Conservation (phyloP, 2,797 vertebrate species). For the Liparis tanakae region DNA sequence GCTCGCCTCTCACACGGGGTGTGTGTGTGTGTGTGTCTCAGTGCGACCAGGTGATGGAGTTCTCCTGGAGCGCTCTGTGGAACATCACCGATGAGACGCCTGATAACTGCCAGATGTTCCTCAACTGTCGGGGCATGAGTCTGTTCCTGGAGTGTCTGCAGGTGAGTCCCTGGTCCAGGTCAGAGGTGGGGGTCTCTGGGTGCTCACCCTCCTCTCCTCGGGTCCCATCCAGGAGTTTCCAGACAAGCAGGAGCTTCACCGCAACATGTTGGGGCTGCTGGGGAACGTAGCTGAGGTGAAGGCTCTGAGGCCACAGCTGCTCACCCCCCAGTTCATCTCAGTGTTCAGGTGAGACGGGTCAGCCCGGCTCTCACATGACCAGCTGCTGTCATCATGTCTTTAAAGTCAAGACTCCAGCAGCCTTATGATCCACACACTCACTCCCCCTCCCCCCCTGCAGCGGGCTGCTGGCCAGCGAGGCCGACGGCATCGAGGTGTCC, state of each 20-base stretch:
- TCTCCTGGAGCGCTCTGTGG: constrained; percentile 99
- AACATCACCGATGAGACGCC: constrained; percentile 99
- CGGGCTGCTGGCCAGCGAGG: constrained; percentile 90
- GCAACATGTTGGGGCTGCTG: constrained; percentile 96
- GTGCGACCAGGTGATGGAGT: constrained; percentile 99
- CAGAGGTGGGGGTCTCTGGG: too few relatives aligned
- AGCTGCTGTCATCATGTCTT: not conserved
- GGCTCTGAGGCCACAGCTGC: constrained; percentile 92
- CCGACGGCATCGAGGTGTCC: constrained; percentile 97
- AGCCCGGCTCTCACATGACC: too few relatives aligned
- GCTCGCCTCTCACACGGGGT: too few relatives aligned
- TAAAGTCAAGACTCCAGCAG: not conserved
- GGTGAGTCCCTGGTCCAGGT: constrained; percentile 64
- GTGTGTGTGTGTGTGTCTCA: constrained; percentile 53
- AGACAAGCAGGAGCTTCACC: constrained; percentile 96
- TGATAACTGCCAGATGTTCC: constrained; percentile 99
- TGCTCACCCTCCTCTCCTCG: not conserved
- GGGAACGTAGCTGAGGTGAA: constrained; percentile 97
- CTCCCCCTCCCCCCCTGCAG: too few relatives aligned
- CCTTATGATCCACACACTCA: too few relatives aligned
- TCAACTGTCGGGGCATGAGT: constrained; percentile 95
- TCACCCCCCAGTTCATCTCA: constrained; percentile 95
- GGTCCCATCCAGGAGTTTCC: constrained; percentile 89
- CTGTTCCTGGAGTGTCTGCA: constrained; percentile 95
- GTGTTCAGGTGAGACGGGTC: constrained; percentile 90